Conservation (phyloP, 1,140 invertebrate genomes). For the Glomeris maerens region DNA sequence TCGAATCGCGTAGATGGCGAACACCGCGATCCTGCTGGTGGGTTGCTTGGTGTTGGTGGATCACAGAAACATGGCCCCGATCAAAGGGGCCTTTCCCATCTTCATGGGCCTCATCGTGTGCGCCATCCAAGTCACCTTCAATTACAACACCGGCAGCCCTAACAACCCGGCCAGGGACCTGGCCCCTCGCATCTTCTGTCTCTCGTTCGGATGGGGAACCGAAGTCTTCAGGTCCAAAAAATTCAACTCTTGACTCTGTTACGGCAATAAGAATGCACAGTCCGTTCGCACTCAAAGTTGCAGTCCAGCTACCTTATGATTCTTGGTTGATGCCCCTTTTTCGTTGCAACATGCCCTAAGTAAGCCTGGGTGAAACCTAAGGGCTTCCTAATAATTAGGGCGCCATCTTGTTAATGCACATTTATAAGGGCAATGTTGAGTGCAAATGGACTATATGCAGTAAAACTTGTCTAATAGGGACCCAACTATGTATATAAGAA, state of each 20-base stretch:
- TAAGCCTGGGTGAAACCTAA: too few relatives aligned
- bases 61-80: slow-evolving; percentile 34
- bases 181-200: slow-evolving; percentile 40
- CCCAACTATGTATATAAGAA: too few relatives aligned
- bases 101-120: slow-evolving; percentile 38
- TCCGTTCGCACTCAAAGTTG: too few relatives aligned
- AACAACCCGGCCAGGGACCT: slow-evolving; percentile 50
- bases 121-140: slow-evolving; percentile 40
- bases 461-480: too few relatives aligned
- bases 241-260: slow-evolving; percentile 5
- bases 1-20: slow-evolving; percentile 36
- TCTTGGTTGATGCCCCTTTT: too few relatives aligned
- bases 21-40: slow-evolving; percentile 39
- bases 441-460: too few relatives aligned
- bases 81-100: slow-evolving; percentile 34
- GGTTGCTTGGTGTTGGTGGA: slow-evolving; percentile 41
- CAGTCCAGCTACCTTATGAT: too few relatives aligned
- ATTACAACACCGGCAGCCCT: slow-evolving; percentile 44
- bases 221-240: slow-evolving; percentile 35
- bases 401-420: too few relatives aligned
- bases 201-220: slow-evolving; percentile 39
- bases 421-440: too few relatives aligned
- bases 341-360: too few relatives aligned
- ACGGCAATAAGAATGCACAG: neutral
- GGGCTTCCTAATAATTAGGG: too few relatives aligned